Evolutionary conservation across 2,113 vertebrate species (phyloP).

Genomic region (Coryphaenoides rupestris): DNA sequence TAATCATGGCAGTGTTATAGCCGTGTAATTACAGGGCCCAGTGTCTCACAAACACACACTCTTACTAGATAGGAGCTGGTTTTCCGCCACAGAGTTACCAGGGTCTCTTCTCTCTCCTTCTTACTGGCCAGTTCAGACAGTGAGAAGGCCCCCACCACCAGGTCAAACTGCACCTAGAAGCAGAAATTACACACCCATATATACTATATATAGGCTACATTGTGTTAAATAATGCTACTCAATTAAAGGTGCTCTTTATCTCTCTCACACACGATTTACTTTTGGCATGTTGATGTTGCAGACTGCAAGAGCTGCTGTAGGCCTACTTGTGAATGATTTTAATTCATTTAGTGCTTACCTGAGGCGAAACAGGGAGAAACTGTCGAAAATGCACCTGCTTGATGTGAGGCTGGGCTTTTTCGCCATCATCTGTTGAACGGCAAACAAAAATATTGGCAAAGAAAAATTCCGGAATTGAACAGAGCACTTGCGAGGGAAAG

Average conservation of each 20-base stretch:
- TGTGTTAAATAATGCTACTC: no score
- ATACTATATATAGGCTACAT: no score
- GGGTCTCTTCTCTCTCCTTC: conserved; percentile 56
- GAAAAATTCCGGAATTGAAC: background rate
- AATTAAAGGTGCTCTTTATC: no score
- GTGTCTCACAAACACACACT: conserved; percentile 1
- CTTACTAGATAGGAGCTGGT: conserved; percentile 81
- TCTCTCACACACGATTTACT: no score
- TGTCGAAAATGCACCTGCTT: conserved; percentile 84
- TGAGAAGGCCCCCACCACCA: conserved; percentile 80
- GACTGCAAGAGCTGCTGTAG: no score
- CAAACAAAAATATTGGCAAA: background rate
- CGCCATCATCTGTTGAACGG: conserved; percentile 68
- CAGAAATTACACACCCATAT: background rate
- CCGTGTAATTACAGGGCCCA: background rate
- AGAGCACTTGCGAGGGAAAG: no score
- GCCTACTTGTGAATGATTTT: no score
- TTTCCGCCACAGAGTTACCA: conserved; percentile 85
- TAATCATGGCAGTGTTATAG: background rate
- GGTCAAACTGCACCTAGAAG: conserved; percentile 80
- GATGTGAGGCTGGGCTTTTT: conserved; percentile 62
- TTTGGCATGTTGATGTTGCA: no score
- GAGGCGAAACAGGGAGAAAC: conserved; percentile 85
- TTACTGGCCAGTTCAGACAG: conserved; percentile 75
- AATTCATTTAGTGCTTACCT: conserved; percentile 60